Base-by-base conservation (phyloP, 2,888 invertebrate species). In the Agonopterix alstromeriana region DNA sequence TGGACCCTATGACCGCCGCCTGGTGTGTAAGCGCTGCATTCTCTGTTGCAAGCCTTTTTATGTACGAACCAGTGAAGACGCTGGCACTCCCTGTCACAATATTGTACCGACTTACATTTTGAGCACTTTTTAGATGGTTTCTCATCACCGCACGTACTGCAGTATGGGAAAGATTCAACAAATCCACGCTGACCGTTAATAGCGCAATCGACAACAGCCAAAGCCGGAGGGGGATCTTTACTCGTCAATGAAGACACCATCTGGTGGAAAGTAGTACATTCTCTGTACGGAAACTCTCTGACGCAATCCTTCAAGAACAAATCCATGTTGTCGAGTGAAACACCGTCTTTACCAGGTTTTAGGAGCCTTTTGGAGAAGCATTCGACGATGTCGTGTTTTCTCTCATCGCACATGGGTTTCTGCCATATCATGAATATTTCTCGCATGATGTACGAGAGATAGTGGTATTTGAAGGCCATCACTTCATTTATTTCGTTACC, bases 31-130 rank as follows among this genome's bases (percentile, higher is more conserved):
- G 74, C 76, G 52, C 90, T 90, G 1, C 85, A 80, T 53, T 93
- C 90, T 55, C 94, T 88, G 51, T 93, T 91, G 68, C 97, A 97
- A 38, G 92, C 93, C 69, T 96, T 96, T 81, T 97, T 97, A 76
- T 97, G 97, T 67, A 95, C 92, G 69, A 95, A 95, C 97, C 97
- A 97, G 74, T 97, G 98, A 44, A 98, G 86, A 57, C 97, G 93
- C 77, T 99, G 99, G 75, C 99, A 99, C 68, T 95, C 94, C 52
- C 95, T 91, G 79, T 97, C 95, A 83, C 99, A 99, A 75, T 99
- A 99, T 73, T 95, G 94, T 47, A 97, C 97, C 50, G 92, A 91
- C 90, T 97, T 97, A 82, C 99, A 99, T 74, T 96, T 96, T 8
- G 97, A 94, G 80, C 99, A 99, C 76, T 97, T 96, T 74, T 98